Evolutionary conservation across 2,888 invertebrate species (phyloP), one percentile per base, ranked within the genome.

Genomic region (Callyntrura guangdongensis): DNA sequence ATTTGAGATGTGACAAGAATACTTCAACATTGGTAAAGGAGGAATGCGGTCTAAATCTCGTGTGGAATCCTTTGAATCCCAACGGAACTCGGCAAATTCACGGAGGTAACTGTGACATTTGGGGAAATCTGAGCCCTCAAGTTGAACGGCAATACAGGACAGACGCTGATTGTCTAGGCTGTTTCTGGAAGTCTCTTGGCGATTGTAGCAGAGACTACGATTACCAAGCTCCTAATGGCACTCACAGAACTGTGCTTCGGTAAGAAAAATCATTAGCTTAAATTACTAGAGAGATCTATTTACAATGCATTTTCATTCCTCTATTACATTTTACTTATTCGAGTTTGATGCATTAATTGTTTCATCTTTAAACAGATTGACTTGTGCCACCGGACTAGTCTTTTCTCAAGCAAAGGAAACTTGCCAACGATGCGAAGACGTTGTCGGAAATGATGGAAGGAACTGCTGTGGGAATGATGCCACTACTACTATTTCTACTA

Each of bases 71-170:
- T n/a, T n/a, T n/a, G n/a, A n/a, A n/a, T n/a, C n/a, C n/a, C n/a
- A n/a, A n/a, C n/a, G 61, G 61, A 61, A 84, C 74, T 6, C 4
- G n/a, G 0, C 59, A 72, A 0, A 49, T 81, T 22, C 81, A 87
- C n/a, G 87, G 81, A 3, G 81, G 81, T n/a, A 87, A 87, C n/a
- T 81, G 81, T n/a, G 87, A 81, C 47, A 14, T 6, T 17, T 64
- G 61, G 61, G 79, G 79, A 45, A 86, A 86, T n/a, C n/a, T 86
- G 53, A 20, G 14, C 6, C 27, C 25, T 6, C 74, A 86, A 2
- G 45, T 74, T 4, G 36, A 36, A 45, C n/a, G n/a, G 0, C 3
- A n/a, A 6, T 86, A 86, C 74, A 72, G 74, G 22, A 14, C 17
- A 0, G 79, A 86, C 17, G 11, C 4, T 9, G 25, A 61, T 1